Percentiles rank a stretch among this genome's conserved stretches.
phyloP scores from a whole-genome alignment of 2,888 invertebrate genomes.

The Phlogophora meticulosa region DNA sequence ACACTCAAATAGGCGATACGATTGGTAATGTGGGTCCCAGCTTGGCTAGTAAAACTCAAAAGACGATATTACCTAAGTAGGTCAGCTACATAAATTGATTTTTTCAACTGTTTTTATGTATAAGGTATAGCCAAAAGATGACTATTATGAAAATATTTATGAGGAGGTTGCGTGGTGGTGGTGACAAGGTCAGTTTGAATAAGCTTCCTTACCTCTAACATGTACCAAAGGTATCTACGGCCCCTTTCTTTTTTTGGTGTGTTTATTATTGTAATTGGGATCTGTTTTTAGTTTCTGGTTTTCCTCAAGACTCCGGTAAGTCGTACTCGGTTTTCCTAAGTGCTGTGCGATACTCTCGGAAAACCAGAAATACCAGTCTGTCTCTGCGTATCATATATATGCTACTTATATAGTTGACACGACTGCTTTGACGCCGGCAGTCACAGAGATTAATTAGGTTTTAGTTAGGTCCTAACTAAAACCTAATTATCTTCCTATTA shows the following conservation, averaged over 20 bases:
- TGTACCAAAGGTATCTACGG: no score
- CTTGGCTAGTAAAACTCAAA: not conserved
- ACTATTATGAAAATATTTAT: not conserved
- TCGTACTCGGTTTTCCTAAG: constrained; percentile 14
- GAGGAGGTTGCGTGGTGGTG: not conserved
- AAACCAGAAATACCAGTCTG: constrained; percentile 45
- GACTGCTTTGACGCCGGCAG: no score
- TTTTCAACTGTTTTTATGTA: not conserved
- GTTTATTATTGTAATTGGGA: not conserved
- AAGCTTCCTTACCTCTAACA: no score
- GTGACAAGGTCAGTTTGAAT: no score
- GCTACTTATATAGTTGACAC: not conserved
- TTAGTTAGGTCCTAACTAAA: no score
- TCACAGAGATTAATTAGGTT: no score
- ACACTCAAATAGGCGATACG: not conserved
- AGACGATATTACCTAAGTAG: not conserved
- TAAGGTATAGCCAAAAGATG: not conserved
- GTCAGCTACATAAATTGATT: not conserved
- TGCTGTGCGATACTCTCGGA: not conserved
- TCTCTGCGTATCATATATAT: constrained; percentile 1
- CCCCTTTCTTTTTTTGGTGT: not conserved
- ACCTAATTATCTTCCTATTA: not conserved
- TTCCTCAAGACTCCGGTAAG: constrained; percentile 5
- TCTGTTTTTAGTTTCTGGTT: not conserved
- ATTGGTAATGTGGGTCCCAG: not conserved